A percentile compares a stretch with the other conserved stretches of the same genome.
Conservation (phyloP, 1,140 invertebrate species). For the Eriosoma lanigerum region DNA sequence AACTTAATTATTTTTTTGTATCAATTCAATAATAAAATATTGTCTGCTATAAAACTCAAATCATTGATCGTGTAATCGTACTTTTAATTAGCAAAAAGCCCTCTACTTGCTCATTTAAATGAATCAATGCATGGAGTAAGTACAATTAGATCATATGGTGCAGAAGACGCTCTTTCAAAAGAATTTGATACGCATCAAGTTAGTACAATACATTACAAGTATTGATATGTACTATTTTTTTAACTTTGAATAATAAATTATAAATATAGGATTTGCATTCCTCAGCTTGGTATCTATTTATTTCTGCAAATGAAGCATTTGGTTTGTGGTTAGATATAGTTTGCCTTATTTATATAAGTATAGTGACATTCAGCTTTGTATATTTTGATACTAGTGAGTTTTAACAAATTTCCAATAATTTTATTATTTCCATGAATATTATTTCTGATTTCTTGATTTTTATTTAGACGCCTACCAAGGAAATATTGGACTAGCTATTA, state of each 20-base stretch:
- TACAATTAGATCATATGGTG: conserved; percentile 83
- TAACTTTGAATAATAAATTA: neutral
- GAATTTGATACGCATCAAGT: conserved; percentile 76
- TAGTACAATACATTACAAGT: neutral
- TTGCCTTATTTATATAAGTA: neutral
- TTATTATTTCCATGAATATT: neutral
- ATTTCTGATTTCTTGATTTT: conserved; percentile 14
- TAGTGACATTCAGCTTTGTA: neutral
- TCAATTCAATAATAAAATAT: neutral
- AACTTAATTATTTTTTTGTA: neutral
- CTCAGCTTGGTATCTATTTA: neutral
- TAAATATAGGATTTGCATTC: neutral
- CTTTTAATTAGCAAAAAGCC: conserved; percentile 66
- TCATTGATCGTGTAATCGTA: neutral
- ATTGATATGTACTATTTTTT: neutral
- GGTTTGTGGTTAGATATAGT: neutral
- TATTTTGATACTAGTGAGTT: neutral
- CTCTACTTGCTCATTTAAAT: conserved; percentile 84
- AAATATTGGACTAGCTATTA: conserved; percentile 79
- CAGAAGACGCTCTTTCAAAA: conserved; percentile 74
- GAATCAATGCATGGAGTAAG: conserved; percentile 84
- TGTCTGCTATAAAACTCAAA: neutral
- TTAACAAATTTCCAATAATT: neutral
- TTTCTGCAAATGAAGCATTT: neutral
- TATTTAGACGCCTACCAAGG: conserved; percentile 60